Evolutionary conservation across 2,797 vertebrate species (phyloP), one percentile per base, ranked within the genome.

Genomic region (Adrianichthys oophorus): DNA sequence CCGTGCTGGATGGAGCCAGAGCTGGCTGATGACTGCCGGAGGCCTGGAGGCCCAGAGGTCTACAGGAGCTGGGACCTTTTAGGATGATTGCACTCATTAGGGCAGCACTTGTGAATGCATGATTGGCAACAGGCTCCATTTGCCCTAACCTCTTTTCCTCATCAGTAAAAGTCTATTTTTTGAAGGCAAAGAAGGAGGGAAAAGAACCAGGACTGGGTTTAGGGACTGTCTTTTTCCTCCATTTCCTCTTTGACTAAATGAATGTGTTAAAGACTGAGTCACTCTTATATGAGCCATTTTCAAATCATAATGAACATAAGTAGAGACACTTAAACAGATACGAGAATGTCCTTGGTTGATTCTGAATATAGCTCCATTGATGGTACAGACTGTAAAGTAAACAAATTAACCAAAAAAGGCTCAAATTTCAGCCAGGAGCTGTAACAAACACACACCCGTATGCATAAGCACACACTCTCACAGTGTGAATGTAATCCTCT

Each of bases 1-100:
- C 62, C 16, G 29, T 12, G 70, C 18, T 59, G 57, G 65, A 76
- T 59, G 57, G 65, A 76, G 77, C 65, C 69, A 45, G 55, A 3
- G 59, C 24, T 53, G 72, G 67, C 66, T 73, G 57, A 67, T 68
- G 74, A 65, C 74, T 78, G 69, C 57, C 62, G 56, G 71, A 65
- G 45, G 19, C 47, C 44, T 40, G 55, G 56, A 59, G 59, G 70
- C 44, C 66, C 50, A 52, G 59, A 68, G 74, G 70, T 70, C 66
- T 76, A 48, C 41, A 50, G 65, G 72, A 79, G 72, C 84, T 79
- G 79, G 78, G 77, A 85, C 78, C 86, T 85, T 80, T 89, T 88
- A 88, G 83, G 40, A 4, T 86, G 83, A 90, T 90, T 85, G 74
- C 67, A 49, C 74, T 83, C 76, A 89, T 89, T 88, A 89, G 72